phyloP scores from a whole-genome alignment of 2,797 vertebrate genomes.

The Meriones psammophilus region DNA sequence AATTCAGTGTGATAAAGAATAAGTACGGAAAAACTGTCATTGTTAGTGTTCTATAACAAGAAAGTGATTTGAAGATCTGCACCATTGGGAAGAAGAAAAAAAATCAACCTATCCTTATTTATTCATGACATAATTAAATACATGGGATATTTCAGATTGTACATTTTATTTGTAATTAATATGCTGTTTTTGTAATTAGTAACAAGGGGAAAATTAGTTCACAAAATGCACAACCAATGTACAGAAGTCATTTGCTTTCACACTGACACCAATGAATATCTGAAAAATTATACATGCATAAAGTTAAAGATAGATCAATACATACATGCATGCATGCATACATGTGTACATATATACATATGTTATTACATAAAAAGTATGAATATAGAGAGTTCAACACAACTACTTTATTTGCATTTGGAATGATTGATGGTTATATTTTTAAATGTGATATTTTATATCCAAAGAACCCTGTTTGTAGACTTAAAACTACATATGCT shows the following conservation, averaged over 20 bases:
- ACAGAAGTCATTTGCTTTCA: background rate
- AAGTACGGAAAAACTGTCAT: background rate
- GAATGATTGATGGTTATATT: slow-evolving; percentile 27
- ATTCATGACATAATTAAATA: background rate
- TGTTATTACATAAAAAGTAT: background rate
- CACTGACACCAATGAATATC: background rate
- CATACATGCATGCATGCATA: background rate
- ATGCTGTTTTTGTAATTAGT: background rate
- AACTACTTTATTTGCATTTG: background rate
- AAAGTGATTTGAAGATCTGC: slow-evolving; percentile 34
- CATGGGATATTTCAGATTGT: background rate
- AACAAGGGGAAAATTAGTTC: background rate
- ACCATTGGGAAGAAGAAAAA: background rate
- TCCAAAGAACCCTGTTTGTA: slow-evolving; percentile 32
- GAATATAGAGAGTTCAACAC: background rate
- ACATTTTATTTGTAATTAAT: background rate
- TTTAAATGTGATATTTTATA: slow-evolving; percentile 55
- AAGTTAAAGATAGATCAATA: background rate
- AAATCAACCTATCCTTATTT: background rate
- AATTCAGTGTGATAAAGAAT: slow-evolving; percentile 25
- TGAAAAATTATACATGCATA: background rate
- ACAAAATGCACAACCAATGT: background rate
- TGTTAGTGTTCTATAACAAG: background rate
- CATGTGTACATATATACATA: too few species aligned
- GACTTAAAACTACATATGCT: slow-evolving; percentile 54